Evolutionary conservation across 2,888 invertebrate species (phyloP).

Genomic region (Glaucopsyche alexis): DNA sequence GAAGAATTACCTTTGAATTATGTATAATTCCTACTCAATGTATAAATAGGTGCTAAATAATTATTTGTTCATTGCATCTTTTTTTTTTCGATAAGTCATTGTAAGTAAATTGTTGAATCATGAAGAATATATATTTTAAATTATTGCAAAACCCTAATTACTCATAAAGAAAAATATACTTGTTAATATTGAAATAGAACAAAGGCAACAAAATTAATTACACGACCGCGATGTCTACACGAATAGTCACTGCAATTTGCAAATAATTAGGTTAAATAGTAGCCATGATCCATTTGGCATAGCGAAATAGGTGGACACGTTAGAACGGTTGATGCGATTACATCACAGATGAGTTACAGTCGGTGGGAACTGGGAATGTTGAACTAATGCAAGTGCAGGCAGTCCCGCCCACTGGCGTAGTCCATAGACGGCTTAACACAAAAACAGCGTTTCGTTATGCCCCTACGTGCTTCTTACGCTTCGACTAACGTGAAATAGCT

Average conservation of each 20-base stretch:
- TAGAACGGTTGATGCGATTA: constrained; percentile 1
- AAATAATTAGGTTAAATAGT: constrained; percentile 40
- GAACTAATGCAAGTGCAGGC: not conserved
- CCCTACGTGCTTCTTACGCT: constrained; percentile 13
- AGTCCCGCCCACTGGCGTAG: constrained; percentile 21
- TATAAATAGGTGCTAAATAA: not conserved
- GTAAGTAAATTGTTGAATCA: not conserved
- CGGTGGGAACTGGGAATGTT: not conserved
- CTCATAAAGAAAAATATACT: not conserved
- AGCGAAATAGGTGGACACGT: constrained; percentile 4
- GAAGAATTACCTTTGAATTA: not conserved
- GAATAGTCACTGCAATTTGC: constrained; percentile 28
- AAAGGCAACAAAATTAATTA: constrained; percentile 9
- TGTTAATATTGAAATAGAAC: not conserved
- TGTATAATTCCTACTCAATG: not conserved
- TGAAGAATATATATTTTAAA: not conserved
- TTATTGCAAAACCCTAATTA: not conserved
- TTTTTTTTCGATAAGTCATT: too few species aligned
- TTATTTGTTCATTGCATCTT: not conserved
- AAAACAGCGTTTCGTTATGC: constrained; percentile 9
- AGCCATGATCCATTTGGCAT: constrained; percentile 43
- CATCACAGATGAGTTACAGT: not conserved
- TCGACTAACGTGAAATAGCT: constrained; percentile 9
- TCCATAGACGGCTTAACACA: not conserved
- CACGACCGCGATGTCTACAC: constrained; percentile 11